A percentile compares a stretch with the other conserved stretches of the same genome.
Conservation (phyloP, 2,888 invertebrate species). For the Abscondita cerata region DNA sequence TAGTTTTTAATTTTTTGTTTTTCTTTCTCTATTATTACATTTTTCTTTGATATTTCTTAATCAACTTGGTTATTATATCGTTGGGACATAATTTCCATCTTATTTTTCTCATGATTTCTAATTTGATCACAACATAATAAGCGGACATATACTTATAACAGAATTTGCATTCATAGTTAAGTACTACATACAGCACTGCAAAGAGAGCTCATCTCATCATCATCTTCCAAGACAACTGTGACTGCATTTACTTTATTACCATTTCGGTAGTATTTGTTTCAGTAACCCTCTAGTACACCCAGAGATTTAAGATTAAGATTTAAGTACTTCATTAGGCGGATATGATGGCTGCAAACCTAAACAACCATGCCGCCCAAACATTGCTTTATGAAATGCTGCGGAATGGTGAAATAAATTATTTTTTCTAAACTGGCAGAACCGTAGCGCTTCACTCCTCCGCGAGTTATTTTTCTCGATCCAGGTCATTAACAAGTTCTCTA, state of each 20-base stretch:
- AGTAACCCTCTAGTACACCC: not conserved
- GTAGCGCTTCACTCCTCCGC: not conserved
- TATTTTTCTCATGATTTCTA: not conserved
- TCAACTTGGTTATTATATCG: not conserved
- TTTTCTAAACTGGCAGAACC: constrained; percentile 4
- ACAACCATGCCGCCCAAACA: not conserved
- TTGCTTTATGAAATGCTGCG: not conserved
- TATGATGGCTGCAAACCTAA: not conserved
- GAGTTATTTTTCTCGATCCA: not conserved
- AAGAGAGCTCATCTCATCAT: not conserved
- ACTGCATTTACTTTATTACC: not conserved
- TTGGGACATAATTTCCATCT: not conserved
- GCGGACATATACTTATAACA: not conserved
- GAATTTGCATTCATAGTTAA: not conserved
- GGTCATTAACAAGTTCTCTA: no score
- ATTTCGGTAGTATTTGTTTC: no score
- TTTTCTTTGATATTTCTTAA: not conserved
- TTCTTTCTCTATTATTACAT: not conserved
- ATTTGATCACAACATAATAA: constrained; percentile 2
- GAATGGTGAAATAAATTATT: not conserved
- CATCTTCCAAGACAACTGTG: not conserved
- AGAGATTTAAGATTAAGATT: no score
- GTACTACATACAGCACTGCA: not conserved
- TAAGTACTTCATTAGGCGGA: not conserved
- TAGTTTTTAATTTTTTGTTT: not conserved